These are phyloP conservation scores for Listronotus bonariensis DNA, from an alignment of 1,140 invertebrate genomes.

Conservation along the genomic window DNA sequence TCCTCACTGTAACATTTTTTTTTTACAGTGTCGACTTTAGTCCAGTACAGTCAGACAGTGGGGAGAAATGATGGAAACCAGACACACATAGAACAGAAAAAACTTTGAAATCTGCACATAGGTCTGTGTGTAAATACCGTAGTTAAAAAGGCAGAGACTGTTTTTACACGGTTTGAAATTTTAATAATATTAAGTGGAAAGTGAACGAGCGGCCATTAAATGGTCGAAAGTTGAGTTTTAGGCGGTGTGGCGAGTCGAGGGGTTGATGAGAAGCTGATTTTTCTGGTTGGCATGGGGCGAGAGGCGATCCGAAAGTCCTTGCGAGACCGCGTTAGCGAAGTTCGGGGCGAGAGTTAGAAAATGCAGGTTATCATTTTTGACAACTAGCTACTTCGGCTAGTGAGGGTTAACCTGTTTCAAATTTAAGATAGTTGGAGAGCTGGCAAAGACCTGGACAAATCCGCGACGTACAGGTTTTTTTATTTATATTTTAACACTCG, in stretches of 20 bases:
- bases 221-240: background rate
- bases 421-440: too few relatives aligned
- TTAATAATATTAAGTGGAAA: slow-evolving; percentile 5
- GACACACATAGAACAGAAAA: slow-evolving; percentile 5
- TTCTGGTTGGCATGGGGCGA: background rate
- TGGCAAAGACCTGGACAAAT: too few relatives aligned
- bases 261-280: slow-evolving; percentile 23
- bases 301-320: too few relatives aligned
- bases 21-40: slow-evolving; percentile 60
- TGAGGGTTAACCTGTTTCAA: too few relatives aligned
- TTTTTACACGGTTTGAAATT: slow-evolving; percentile 14
- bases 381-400: too few relatives aligned
- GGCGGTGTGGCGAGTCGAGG: background rate
- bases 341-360: too few relatives aligned
- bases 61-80: slow-evolving; percentile 26
- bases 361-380: too few relatives aligned
- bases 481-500: too few relatives aligned
- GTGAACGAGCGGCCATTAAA: background rate
- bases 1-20: too few relatives aligned
- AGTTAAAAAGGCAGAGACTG: slow-evolving; percentile 3
- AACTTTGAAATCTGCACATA: slow-evolving; percentile 5
- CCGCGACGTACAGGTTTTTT: too few relatives aligned
- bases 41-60: slow-evolving; percentile 49
- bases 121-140: slow-evolving; percentile 4
- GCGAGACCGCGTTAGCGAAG: too few relatives aligned